These are phyloP conservation scores for Chalcosyrphus nemorum DNA, from an alignment of 2,888 invertebrate genomes.

Conservation along the genomic window DNA sequence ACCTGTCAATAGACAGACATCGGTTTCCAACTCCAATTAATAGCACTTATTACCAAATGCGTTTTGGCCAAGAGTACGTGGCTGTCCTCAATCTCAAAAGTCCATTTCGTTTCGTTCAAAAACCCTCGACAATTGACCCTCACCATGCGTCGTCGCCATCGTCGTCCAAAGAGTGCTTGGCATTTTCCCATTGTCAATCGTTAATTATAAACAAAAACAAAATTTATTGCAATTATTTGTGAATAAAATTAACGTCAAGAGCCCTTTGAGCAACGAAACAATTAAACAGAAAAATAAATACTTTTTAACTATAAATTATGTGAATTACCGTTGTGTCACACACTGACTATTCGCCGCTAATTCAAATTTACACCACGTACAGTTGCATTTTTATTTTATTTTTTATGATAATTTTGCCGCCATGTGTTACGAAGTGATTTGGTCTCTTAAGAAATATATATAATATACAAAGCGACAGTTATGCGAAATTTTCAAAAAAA, in stretches of 20 bases:
- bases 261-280: not conserved
- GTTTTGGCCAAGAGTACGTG: constrained; percentile 10
- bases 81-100: constrained; percentile 23
- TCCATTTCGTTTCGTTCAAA: not conserved
- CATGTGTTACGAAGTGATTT: constrained; percentile 13
- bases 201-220: not conserved
- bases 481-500: not conserved
- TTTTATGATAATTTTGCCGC: constrained; percentile 9
- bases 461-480: not conserved
- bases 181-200: constrained; percentile 24
- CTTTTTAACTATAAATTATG: constrained; percentile 22
- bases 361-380: constrained; percentile 40
- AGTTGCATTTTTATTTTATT: constrained; percentile 15
- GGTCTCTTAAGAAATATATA: not conserved
- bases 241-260: not conserved
- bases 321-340: constrained; percentile 39
- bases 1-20: not conserved
- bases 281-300: not conserved
- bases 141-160: no score
- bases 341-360: constrained; percentile 1
- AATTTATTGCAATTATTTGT: not conserved
- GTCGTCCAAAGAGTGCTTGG: no score
- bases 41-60: constrained; percentile 2
- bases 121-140: not conserved
- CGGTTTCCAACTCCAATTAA: constrained; percentile 13